phyloP scores from a whole-genome alignment of 2,888 invertebrate genomes.

The Gortyna flavago region DNA sequence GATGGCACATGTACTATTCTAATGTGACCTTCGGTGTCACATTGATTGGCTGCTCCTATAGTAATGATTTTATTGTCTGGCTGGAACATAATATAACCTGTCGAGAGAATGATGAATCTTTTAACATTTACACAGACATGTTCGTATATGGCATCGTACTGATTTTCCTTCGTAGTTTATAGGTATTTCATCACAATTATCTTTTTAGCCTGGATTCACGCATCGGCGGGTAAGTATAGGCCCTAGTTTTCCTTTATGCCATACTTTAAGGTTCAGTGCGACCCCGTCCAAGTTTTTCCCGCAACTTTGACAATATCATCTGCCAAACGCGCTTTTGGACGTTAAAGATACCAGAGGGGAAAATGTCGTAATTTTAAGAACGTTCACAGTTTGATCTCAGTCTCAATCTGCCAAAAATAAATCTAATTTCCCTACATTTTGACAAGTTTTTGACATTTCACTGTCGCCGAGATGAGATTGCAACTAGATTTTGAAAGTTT shows the following conservation, averaged over 20 bases:
- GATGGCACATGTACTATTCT: conserved; percentile 49
- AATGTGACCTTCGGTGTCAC: conserved; percentile 71
- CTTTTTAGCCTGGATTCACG: background rate
- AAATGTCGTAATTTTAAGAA: too few species aligned
- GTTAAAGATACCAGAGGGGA: too few species aligned
- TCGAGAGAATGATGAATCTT: conserved; percentile 6
- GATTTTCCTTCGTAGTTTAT: background rate
- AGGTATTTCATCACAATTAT: background rate
- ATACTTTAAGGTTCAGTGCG: background rate
- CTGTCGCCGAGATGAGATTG: too few species aligned
- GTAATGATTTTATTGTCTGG: conserved; percentile 54
- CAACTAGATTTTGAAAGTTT: too few species aligned
- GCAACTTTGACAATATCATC: too few species aligned
- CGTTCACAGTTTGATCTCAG: too few species aligned
- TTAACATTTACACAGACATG: background rate
- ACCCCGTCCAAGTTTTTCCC: background rate
- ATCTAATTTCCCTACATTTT: too few species aligned
- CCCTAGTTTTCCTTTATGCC: background rate
- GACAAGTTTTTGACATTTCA: too few species aligned
- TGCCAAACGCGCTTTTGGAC: background rate
- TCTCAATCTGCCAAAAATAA: too few species aligned
- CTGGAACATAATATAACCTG: conserved; percentile 15
- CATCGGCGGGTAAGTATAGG: background rate
- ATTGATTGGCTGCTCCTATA: conserved; percentile 48
- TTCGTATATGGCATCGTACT: background rate